A percentile compares a stretch with the other conserved stretches of the same genome.
These are phyloP conservation scores for Abscondita cerata DNA, from an alignment of 2,888 invertebrate species.

Conservation along the genomic window DNA sequence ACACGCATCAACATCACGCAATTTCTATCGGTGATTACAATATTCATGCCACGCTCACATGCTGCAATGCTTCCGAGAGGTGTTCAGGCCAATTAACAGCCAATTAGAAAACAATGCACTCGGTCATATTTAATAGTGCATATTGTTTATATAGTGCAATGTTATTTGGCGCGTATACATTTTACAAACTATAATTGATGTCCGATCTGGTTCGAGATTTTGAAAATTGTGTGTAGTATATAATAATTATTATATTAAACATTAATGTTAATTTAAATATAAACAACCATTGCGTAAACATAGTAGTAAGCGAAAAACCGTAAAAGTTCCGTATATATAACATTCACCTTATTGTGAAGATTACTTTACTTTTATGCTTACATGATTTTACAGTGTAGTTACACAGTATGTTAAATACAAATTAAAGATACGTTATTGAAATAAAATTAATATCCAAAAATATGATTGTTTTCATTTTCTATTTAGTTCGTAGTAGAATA, in stretches of 20 bases:
- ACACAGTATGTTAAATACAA: no score
- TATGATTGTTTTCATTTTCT: no score
- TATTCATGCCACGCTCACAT: slow-evolving; percentile 43
- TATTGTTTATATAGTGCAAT: slow-evolving; percentile 29
- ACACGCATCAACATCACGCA: slow-evolving; percentile 46
- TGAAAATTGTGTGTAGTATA: slow-evolving; percentile 23
- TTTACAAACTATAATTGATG: slow-evolving; percentile 29
- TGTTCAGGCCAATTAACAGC: slow-evolving; percentile 45
- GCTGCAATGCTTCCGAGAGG: slow-evolving; percentile 43
- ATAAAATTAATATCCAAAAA: no score
- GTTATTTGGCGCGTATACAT: slow-evolving; percentile 27
- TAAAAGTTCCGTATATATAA: no score
- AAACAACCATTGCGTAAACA: no score
- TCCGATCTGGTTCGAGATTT: slow-evolving; percentile 24
- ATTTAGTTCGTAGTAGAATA: no score
- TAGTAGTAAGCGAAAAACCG: no score
- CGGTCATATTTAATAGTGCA: slow-evolving; percentile 43
- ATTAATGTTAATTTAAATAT: not conserved
- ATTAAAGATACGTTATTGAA: no score
- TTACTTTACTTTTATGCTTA: no score
- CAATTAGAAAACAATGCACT: slow-evolving; percentile 46
- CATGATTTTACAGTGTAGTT: no score
- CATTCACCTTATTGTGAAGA: not conserved
- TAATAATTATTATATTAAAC: slow-evolving; percentile 5
- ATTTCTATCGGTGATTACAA: slow-evolving; percentile 44